Percentiles rank a stretch among this genome's conserved stretches.
These are phyloP conservation scores for Aporrectodea caliginosa DNA, from an alignment of 1,140 invertebrate species.

Conservation along the genomic window DNA sequence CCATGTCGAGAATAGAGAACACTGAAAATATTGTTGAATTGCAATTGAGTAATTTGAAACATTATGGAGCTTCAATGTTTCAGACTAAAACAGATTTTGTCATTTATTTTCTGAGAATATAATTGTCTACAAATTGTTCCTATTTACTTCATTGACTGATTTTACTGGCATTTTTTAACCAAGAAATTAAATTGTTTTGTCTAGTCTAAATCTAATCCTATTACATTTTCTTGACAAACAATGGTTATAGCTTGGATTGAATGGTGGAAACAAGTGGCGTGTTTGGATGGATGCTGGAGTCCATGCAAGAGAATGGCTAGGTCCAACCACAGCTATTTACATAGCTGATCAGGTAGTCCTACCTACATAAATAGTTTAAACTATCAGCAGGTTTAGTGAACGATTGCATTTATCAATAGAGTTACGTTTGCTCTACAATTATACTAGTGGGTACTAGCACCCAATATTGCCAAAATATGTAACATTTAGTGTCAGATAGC, in stretches of 20 bases:
- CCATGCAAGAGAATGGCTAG: slow-evolving; percentile 43
- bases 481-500: too few species aligned
- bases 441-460: too few species aligned
- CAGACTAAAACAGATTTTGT: too few species aligned
- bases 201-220: neutral
- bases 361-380: neutral
- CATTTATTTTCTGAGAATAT: neutral
- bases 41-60: neutral
- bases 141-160: neutral
- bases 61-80: too few species aligned
- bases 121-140: too few species aligned
- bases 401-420: too few species aligned
- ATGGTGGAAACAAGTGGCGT: neutral
- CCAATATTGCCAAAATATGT: too few species aligned
- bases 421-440: too few species aligned
- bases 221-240: neutral
- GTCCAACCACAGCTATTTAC: slow-evolving; percentile 37
- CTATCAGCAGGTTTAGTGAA: too few species aligned
- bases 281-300: slow-evolving; percentile 36
- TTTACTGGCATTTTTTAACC: neutral
- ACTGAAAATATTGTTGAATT: neutral
- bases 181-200: neutral
- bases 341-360: slow-evolving; percentile 37
- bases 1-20: neutral
- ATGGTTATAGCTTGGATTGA: neutral